Evolutionary conservation across 1,140 invertebrate species (phyloP), one percentile per base, ranked within the genome.

Genomic region (Vollenhovia emeryi): DNA sequence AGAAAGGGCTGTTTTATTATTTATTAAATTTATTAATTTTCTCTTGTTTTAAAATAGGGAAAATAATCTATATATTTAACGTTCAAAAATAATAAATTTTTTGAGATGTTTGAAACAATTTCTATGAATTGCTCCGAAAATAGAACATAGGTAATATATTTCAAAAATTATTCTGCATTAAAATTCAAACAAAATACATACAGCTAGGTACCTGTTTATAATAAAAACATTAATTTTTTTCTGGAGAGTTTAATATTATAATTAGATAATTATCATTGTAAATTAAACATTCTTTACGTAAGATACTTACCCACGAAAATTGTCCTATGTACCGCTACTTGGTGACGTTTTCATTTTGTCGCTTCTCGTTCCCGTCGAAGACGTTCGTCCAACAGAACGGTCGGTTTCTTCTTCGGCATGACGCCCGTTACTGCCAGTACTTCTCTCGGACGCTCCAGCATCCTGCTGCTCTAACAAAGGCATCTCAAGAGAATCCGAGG

Each of bases 401-500:
- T 91, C 91, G 48, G 66, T 30, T 57, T 66, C 85, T 15, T 71
- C 76, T 0, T 60, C 68, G 57, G 21, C 75, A n/a, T 43, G 74
- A 78, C n/a, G 78, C 8, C 79, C 82, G 27, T 87, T 86, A 0
- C 66, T 71, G 0, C 87, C 91, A 9, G 21, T 79, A 21, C 89
- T 79, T n/a, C 85, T 85, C 40, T 89, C 90, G 1, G 89, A 89
- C 21, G 83, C 33, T 11, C 92, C 92, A 0, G 36, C 24, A 13
- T 92, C 91, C 4, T 90, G 91, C 7, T 92, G 92, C 73, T 94
- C 94, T 24, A 92, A 40, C 15, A 91, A 84, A 80, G 93, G 93
- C 78, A 94, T 90, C 11, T 95, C 94, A 9, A 95, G 59, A 0
- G 94, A 95, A 80, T 95, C 94, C 30, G 94, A 95, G 0, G 94